Conservation (phyloP, 2,113 vertebrate species). For the Rhegmatorhina hoffmannsi region DNA sequence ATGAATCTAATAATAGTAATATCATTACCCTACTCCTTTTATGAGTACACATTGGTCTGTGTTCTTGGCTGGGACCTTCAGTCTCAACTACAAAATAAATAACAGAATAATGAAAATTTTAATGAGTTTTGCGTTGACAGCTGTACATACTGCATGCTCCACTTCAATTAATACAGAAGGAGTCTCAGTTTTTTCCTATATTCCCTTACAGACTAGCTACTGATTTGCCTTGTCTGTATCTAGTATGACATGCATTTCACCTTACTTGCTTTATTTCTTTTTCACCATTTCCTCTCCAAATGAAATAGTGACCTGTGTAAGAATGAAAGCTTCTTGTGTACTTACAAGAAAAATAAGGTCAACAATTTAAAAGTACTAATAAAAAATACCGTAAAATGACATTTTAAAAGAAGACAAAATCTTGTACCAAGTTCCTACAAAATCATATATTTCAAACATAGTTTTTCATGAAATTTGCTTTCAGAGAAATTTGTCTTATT, state of each 20-base stretch:
- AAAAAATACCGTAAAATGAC: background rate
- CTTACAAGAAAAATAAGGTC: background rate
- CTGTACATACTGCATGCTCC: background rate
- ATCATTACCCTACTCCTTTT: background rate
- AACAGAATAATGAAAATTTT: conserved; percentile 15
- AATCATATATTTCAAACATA: background rate
- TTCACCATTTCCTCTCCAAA: background rate
- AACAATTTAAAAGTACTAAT: background rate
- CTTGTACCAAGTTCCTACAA: background rate
- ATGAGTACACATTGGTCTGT: background rate
- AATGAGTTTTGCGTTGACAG: background rate
- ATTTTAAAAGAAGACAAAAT: background rate
- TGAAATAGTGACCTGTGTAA: background rate
- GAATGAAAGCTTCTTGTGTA: background rate
- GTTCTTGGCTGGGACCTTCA: background rate
- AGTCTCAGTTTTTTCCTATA: background rate
- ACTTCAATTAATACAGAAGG: background rate
- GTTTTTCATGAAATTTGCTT: background rate
- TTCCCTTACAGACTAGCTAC: background rate
- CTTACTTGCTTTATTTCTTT: background rate
- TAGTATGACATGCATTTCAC: background rate
- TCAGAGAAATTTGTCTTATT: background rate
- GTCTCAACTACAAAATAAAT: background rate
- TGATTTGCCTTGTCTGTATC: background rate
- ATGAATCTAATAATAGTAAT: conserved; percentile 26